Conservation (phyloP, 2,113 vertebrate genomes). For the Acrocephalus kingi region DNA sequence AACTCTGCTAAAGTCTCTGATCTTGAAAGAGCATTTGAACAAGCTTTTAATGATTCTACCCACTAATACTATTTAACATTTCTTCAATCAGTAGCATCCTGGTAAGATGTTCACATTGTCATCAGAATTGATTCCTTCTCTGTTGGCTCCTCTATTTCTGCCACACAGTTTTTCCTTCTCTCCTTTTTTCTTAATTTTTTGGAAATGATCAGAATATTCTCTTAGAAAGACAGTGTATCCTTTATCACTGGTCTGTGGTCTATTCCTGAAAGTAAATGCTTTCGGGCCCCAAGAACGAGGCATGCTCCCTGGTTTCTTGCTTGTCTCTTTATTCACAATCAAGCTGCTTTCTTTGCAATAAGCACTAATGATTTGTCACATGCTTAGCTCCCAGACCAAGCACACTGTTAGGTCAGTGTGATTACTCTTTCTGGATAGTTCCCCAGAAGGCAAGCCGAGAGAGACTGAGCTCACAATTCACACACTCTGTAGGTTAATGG, state of each 20-base stretch:
- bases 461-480: background rate
- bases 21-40: constrained; percentile 32
- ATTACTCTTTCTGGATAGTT: background rate
- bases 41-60: background rate
- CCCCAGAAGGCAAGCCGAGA: background rate
- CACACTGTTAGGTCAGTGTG: background rate
- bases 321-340: background rate
- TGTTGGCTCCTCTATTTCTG: background rate
- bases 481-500: background rate
- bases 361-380: background rate
- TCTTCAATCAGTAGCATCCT: background rate
- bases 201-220: background rate
- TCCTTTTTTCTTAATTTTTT: background rate
- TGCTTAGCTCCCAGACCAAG: background rate
- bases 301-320: background rate
- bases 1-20: constrained; percentile 14
- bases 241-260: background rate
- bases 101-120: background rate
- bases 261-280: background rate
- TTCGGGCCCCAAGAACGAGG: background rate
- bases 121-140: background rate
- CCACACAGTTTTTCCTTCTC: background rate
- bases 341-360: background rate
- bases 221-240: background rate
- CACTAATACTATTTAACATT: background rate